These are phyloP conservation scores for Apamea anceps DNA, from an alignment of 2,888 invertebrate genomes.

Conservation along the genomic window DNA sequence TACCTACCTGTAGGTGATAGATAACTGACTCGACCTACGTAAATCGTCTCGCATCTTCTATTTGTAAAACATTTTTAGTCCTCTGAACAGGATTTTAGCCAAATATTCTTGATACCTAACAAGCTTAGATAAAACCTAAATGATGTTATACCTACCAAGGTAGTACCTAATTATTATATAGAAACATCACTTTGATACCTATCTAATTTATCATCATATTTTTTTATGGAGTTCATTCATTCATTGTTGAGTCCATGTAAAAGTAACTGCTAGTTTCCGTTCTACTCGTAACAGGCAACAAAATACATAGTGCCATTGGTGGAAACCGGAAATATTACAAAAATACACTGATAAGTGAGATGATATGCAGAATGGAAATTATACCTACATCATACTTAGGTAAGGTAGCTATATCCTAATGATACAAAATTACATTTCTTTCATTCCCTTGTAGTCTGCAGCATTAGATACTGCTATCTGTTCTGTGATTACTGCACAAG, in stretches of 20 bases:
- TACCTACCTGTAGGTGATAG: neutral
- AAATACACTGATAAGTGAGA: neutral
- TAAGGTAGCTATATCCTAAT: neutral
- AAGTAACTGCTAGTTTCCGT: neutral
- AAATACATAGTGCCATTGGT: neutral
- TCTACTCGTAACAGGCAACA: neutral
- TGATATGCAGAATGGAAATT: no score
- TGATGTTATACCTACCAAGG: neutral
- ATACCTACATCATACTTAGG: no score
- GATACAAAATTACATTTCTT: no score
- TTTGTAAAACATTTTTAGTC: neutral
- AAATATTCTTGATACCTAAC: neutral
- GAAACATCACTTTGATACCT: neutral
- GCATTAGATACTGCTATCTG: no score
- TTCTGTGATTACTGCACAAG: neutral
- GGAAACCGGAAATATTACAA: neutral
- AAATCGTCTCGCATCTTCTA: neutral
- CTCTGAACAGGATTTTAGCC: slow-evolving; percentile 1
- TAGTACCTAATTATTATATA: neutral
- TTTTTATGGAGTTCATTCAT: neutral
- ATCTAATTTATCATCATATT: no score
- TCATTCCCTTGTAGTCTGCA: neutral
- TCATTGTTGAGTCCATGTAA: neutral
- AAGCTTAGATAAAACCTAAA: neutral
- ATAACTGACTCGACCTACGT: neutral